phyloP scores from a whole-genome alignment of 2,888 invertebrate genomes.

The Pomacea canaliculata region DNA sequence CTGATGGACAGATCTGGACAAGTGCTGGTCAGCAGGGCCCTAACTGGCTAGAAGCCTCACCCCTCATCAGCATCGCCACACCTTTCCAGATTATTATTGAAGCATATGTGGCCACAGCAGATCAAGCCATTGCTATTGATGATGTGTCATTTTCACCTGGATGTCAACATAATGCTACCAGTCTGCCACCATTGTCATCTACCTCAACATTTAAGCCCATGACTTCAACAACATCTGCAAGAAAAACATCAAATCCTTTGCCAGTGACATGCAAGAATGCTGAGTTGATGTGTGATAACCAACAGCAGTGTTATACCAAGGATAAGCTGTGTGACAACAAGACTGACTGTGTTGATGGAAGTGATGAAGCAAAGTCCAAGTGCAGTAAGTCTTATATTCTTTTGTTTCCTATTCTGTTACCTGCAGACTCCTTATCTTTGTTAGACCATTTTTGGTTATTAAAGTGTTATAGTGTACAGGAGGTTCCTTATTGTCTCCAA shows the following conservation, averaged over 20 bases:
- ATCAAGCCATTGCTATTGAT: slow-evolving; percentile 42
- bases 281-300: no score
- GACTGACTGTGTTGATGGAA: slow-evolving; percentile 33
- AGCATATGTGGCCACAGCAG: slow-evolving; percentile 49
- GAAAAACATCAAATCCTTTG: no score
- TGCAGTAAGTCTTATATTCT: slow-evolving; percentile 14
- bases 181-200: slow-evolving; percentile 31
- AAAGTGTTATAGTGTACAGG: no score
- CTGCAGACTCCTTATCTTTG: no score
- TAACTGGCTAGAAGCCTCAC: background rate
- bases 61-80: slow-evolving; percentile 7
- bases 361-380: slow-evolving; percentile 30
- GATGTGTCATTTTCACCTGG: slow-evolving; percentile 53
- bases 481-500: no score
- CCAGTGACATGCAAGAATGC: no score
- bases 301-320: slow-evolving; percentile 35
- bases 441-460: no score
- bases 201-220: background rate
- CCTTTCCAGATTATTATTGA: slow-evolving; percentile 60
- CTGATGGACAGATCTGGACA: slow-evolving; percentile 3
- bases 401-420: no score
- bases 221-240: background rate
- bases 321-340: slow-evolving; percentile 39
- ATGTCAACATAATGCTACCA: slow-evolving; percentile 40
- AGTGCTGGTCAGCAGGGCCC: slow-evolving; percentile 9